phyloP scores from a whole-genome alignment of 2,888 invertebrate species.

The Sesamia inferens region DNA sequence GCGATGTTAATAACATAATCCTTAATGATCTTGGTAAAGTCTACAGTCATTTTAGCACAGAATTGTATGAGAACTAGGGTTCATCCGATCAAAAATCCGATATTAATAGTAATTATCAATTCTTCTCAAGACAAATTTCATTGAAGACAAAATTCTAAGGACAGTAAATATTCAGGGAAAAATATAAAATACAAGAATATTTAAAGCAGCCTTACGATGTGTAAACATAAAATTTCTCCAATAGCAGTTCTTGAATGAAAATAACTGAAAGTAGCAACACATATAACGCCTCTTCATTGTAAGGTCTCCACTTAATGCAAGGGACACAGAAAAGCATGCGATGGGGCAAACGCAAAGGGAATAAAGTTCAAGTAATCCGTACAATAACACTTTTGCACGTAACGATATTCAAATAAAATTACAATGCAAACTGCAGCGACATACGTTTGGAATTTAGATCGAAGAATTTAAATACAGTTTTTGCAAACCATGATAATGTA shows the following conservation, averaged over 20 bases:
- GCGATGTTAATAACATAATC: constrained; percentile 26
- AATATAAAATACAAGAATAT: not conserved
- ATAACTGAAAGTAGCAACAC: not conserved
- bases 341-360: constrained; percentile 71
- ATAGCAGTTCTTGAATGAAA: not conserved
- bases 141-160: not conserved
- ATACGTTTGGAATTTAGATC: constrained; percentile 34
- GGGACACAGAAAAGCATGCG: constrained; percentile 63
- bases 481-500: constrained; percentile 10
- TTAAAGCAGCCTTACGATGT: not conserved
- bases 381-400: constrained; percentile 40
- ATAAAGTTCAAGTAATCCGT: constrained; percentile 44
- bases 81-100: not conserved
- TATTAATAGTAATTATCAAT: not conserved
- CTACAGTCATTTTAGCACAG: not conserved
- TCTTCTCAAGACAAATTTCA: not conserved
- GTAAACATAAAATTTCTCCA: not conserved
- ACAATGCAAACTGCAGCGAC: constrained; percentile 34
- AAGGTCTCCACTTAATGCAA: constrained; percentile 67
- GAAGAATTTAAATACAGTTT: constrained; percentile 10
- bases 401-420: constrained; percentile 48
- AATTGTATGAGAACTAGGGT: not conserved
- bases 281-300: constrained; percentile 10
- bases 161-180: not conserved
- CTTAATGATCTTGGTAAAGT: constrained; percentile 13